Base-by-base conservation (phyloP, 2,113 vertebrate genomes). In the Tretioscincus oriximinensis region DNA sequence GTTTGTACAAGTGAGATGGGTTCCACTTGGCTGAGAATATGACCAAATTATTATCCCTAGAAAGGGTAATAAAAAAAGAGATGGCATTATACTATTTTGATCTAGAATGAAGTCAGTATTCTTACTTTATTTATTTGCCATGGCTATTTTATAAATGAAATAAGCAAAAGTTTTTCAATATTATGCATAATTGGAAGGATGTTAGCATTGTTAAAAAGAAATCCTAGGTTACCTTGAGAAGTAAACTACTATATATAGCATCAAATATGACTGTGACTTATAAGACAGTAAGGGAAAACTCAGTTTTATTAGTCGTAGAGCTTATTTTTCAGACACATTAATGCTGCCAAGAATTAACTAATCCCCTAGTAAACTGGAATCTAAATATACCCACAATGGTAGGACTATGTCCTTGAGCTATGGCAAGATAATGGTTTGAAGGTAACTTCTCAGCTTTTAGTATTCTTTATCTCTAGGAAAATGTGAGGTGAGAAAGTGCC, bases 171-270 rank as follows among this genome's bases (percentile, higher is more conserved):
- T 18, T 68, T 6, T 41, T 83, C 82, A 88, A 85, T 80, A 78
- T 2, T 68, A 80, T 61, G 78, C 82, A 80, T 87, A 87, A 90
- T 88, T 66, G 87, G 83, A 71, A 12, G 7, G 5, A 68, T 77
- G 77, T 76, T 88, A 83, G 86, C 69, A 31, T 0, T 68, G 84
- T 81, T 82, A 90, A 87, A 88, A 1, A 0, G 54, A 74, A 85
- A 74, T 82, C 86, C 51, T 86, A 5, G 31, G 75, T 85, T 87
- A 87, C 84, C 61, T 74, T 68, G 75, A 84, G 76, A 66, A 78
- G 84, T 90, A 85, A 86, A 80, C 67, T 76, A 41, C 35, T 41
- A 41, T 41, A 81, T 82, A 86, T 64, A 73, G 70, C 67, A 73
- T 77, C 84, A n/a, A 28, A 26, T 84, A 72, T 47, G 22, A 61